Base-by-base conservation (phyloP, 2,113 vertebrate genomes). In the Jaculus jaculus region DNA sequence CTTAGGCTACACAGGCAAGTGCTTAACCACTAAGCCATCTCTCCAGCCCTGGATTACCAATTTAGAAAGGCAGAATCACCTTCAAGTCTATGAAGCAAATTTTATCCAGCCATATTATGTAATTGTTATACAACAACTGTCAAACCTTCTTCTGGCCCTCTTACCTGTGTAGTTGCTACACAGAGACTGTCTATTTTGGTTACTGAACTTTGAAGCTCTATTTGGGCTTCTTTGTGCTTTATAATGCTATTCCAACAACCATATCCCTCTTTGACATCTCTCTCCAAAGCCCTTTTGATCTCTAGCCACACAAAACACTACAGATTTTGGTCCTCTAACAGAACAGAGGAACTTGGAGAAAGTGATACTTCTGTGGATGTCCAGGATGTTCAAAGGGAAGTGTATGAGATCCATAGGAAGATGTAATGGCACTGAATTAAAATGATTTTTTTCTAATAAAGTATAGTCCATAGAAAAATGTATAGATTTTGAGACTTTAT, bases 251-350 rank as follows among this genome's bases (percentile, higher is more conserved):
- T 54, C 42, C 65, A 37, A 34, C 15, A 93, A 8, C 7, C 15
- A 39, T 23, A 32, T 2, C 2, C 2, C 1, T 1, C 10, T 5
- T 4, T 8, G 42, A 1, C 0, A 6, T 8, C 39, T 71, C 18
- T 10, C 9, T 7, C 23, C 26, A 47, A 51, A 65, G 32, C 28
- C 63, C 73, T 60, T 11, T 82, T 7, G 54, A 23, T 32, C 21
- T 77, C 32, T 20, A 80, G 6, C 28, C n/a, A 24, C 42, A 77
- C 17, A 77, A 87, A 87, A 80, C 12, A 2, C 28, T 51, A 4
- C 15, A 66, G 16, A 21, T 2, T 13, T 80, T 28, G 21, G 6
- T 30, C 42, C 11, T 66, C 10, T 54, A 37, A 78, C 30, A 71
- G 34, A 84, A 10, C 11, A 87, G 6, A 37, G 18, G 7, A 75